Evolutionary conservation across 2,113 vertebrate species (phyloP), one percentile per base, ranked within the genome.

Genomic region (Entelurus aequoreus): DNA sequence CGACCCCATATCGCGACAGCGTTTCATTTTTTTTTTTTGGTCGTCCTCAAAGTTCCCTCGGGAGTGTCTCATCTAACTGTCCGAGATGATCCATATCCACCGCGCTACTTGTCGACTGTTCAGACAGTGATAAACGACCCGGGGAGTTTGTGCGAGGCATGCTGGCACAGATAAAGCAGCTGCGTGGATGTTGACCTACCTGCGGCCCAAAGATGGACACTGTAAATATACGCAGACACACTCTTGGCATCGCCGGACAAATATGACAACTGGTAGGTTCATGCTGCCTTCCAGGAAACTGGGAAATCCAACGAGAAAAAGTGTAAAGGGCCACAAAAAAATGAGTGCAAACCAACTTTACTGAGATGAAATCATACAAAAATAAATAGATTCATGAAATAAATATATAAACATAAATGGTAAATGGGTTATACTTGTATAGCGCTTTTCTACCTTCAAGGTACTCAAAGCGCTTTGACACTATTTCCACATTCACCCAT

Each of bases 61-160:
- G 78, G 77, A 84, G 67, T 49, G 16, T 57, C 55, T 71, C 62
- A 78, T 65, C 69, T 76, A 76, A 76, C 77, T 75, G 76, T 80
- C 75, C 58, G 50, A 76, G 69, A 83, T 85, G 79, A 86, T 88
- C 80, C 84, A 85, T 82, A 81, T 75, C 68, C 67, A 79, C 76
- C 67, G 76, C 46, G 54, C 51, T 50, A 8, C 74, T 72, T 79
- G 79, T 83, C 82, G 79, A 28, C 69, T 44, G 68, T 68, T 70
- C 50, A 54, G 84, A 83, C 70, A 80, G 62, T 81, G 86, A 87
- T 82, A 66, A 79, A 87, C 58, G 79, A 79, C 68, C 46, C 44
- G 50, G 57, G 72, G 74, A 70, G 66, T 62, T 66, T 68, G 75
- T 63, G 72, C 68, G 66, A 71, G 68, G 80, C 65, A 76, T 68